Percentiles rank a stretch among this genome's conserved stretches.
Conservation (phyloP, 1,140 invertebrate species). For the Nasonia vitripennis region DNA sequence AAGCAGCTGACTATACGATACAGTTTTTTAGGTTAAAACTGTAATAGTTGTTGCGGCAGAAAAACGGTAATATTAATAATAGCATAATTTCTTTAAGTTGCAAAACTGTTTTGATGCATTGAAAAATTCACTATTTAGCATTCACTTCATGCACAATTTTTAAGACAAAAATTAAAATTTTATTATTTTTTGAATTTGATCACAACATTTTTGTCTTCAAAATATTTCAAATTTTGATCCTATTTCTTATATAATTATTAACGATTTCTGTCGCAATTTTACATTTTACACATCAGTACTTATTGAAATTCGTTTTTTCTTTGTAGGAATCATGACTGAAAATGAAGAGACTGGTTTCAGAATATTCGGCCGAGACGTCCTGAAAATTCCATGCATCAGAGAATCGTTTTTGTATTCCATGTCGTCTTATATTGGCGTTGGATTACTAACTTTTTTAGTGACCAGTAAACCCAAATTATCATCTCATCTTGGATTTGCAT, state of each 20-base stretch:
- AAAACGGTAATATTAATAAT: not conserved
- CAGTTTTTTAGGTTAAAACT: not conserved
- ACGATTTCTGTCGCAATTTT: not conserved
- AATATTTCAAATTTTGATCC: not conserved
- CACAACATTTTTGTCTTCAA: not conserved
- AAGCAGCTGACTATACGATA: not conserved
- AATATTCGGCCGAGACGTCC: constrained; percentile 49
- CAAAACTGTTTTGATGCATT: not conserved
- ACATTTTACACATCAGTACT: not conserved
- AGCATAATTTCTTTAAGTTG: not conserved
- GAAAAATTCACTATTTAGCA: not conserved
- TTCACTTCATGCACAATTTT: too few relatives aligned
- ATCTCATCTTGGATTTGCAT: constrained; percentile 52
- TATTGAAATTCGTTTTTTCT: not conserved
- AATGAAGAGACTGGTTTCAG: not conserved
- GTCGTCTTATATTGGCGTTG: constrained; percentile 49
- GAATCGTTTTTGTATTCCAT: constrained; percentile 55
- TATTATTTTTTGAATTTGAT: not conserved
- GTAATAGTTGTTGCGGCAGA: not conserved
- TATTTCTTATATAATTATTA: not conserved
- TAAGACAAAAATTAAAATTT: not conserved
- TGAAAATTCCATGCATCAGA: constrained; percentile 55
- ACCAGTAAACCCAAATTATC: constrained; percentile 54
- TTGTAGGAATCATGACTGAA: constrained; percentile 28
- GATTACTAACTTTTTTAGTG: constrained; percentile 51